A percentile compares a stretch with the other conserved stretches of the same genome.
phyloP scores from a whole-genome alignment of 2,888 invertebrate genomes.

The Heliconius aoede region DNA sequence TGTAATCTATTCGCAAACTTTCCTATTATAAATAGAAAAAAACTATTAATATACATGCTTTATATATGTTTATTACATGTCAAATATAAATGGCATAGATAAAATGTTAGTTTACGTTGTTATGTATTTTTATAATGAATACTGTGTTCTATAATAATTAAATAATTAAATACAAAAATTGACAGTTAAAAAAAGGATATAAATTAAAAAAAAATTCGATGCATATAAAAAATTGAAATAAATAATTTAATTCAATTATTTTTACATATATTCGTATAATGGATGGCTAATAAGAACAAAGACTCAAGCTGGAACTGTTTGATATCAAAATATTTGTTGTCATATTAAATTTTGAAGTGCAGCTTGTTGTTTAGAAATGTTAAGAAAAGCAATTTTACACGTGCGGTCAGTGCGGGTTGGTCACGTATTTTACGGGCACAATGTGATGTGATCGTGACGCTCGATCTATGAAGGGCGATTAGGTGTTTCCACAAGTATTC shows the following conservation, averaged over 20 bases:
- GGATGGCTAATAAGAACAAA: too few relatives aligned
- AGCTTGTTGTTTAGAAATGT: constrained; percentile 12
- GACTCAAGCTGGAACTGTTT: neutral
- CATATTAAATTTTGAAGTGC: neutral
- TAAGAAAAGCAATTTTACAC: neutral
- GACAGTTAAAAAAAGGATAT: too few relatives aligned
- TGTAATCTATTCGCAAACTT: too few relatives aligned
- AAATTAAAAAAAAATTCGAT: too few relatives aligned
- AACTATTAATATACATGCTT: too few relatives aligned
- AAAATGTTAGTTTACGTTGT: too few relatives aligned
- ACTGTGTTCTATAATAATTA: too few relatives aligned
- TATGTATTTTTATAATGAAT: too few relatives aligned
- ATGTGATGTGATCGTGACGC: constrained; percentile 16
- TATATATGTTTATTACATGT: too few relatives aligned
- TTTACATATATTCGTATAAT: neutral
- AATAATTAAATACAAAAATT: too few relatives aligned
- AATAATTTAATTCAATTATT: neutral
- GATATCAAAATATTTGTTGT: neutral
- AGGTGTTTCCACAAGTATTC: neutral
- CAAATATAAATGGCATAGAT: too few relatives aligned
- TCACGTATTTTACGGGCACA: neutral
- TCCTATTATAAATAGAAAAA: too few relatives aligned
- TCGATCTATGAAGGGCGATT: neutral
- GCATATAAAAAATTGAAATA: neutral
- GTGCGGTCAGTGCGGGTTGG: neutral